Evolutionary conservation across 2,888 invertebrate species (phyloP), one percentile per base, ranked within the genome.

Genomic region (Tipula unca): DNA sequence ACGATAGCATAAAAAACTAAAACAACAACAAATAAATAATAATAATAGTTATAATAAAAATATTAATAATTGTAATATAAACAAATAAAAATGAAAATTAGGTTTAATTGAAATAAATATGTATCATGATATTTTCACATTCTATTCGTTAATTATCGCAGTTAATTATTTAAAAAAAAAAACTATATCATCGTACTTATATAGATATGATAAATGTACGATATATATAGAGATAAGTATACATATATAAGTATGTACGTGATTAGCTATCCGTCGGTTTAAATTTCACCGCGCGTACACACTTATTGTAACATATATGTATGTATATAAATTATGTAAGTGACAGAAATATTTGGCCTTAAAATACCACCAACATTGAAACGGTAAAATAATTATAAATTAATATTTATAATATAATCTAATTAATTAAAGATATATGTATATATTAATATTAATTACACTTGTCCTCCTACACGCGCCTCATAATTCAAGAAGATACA

Each of bases 41-140:
- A 69, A 69, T 69, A 69, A 69, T 69, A 69, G 25, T 69, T 25
- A 69, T 69, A 69, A 25, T 69, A 69, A 69, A 69, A 69, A 69
- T 69, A 69, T 69, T 69, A 69, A 69, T 69, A 69, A 69, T 69
- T 69, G 69, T 69, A 69, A 69, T 69, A 69, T 69, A 69, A 69
- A 69, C 69, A 69, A 69, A 69, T 69, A 69, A 69, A 69, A 69
- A 69, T 69, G 69, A 69, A 69, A 69, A 69, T 69, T 69, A 69
- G 69, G 25, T 69, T 69, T 69, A 69, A 69, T 69, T 69, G 69
- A 69, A 69, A 69, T 69, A 69, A 69, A 69, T 69, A 69, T 69
- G 69, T 69, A 69, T 69, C 69, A 69, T 69, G 25, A 69, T 69
- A 69, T 69, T 69, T 69, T 69, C 69, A 69, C 69, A 69, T 69